These are phyloP conservation scores for Cosmopolites sordidus DNA, from an alignment of 2,888 invertebrate species.

Conservation along the genomic window DNA sequence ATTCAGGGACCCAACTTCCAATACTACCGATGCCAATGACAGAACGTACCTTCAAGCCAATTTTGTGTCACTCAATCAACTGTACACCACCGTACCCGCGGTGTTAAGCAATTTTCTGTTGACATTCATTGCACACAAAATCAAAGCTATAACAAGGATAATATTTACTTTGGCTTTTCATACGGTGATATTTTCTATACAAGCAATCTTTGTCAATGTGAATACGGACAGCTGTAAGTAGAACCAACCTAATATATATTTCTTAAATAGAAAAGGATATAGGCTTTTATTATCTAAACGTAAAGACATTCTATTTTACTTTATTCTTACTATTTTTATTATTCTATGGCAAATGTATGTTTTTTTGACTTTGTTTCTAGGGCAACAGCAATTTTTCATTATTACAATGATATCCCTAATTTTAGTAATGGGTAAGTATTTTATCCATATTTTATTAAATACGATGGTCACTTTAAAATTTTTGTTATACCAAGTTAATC, in stretches of 20 bases:
- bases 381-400: constrained; percentile 19
- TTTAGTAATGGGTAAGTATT: constrained; percentile 15
- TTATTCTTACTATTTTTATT: too few species aligned
- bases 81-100: constrained; percentile 24
- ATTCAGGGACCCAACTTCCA: constrained; percentile 24
- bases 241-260: background rate
- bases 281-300: too few species aligned
- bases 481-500: too few species aligned
- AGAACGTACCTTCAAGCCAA: constrained; percentile 28
- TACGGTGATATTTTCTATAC: constrained; percentile 21
- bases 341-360: too few species aligned
- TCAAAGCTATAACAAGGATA: constrained; percentile 25
- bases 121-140: constrained; percentile 27
- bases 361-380: constrained; percentile 23
- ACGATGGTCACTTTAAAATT: too few species aligned
- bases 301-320: too few species aligned
- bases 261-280: background rate
- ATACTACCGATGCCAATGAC: constrained; percentile 25
- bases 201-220: constrained; percentile 24
- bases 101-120: constrained; percentile 27
- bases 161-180: constrained; percentile 21
- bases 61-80: constrained; percentile 26
- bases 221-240: constrained; percentile 30
- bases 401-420: constrained; percentile 3
- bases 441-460: too few species aligned